phyloP scores from a whole-genome alignment of 2,797 vertebrate species.

The Ispidina lecontei region DNA sequence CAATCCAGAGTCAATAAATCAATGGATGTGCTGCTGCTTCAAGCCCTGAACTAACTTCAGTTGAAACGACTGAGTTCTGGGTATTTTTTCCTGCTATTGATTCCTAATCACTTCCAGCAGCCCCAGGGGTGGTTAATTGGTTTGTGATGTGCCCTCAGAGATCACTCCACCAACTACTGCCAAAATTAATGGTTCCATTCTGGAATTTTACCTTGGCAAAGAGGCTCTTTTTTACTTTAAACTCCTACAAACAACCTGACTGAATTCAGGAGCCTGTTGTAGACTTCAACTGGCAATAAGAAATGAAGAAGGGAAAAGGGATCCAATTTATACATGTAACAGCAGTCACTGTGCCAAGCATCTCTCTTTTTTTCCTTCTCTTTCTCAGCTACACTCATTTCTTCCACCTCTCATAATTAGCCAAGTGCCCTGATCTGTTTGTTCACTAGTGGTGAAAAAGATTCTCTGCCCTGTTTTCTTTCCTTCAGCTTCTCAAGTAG shows the following conservation, averaged over 20 bases:
- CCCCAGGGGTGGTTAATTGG: background rate
- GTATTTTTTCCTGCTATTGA: background rate
- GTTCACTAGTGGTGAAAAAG: background rate
- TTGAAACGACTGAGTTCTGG: background rate
- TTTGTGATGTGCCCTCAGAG: background rate
- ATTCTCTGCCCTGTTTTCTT: background rate
- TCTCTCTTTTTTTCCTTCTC: accelerated
- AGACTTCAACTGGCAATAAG: background rate
- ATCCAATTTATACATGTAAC: background rate
- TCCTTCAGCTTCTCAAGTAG: background rate
- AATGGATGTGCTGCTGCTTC: background rate
- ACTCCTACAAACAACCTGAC: background rate
- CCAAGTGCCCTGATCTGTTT: background rate
- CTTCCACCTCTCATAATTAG: background rate
- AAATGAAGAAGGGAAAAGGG: slow-evolving; percentile 20
- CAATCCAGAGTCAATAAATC: background rate
- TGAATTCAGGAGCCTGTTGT: background rate
- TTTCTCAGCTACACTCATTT: background rate
- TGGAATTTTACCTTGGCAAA: background rate
- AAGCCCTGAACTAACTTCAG: background rate
- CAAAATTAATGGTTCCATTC: background rate
- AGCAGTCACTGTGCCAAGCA: background rate
- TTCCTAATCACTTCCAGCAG: background rate
- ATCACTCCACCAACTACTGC: background rate
- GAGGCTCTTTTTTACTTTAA: background rate